These are phyloP conservation scores for Harmothoe impar DNA, from an alignment of 2,888 invertebrate genomes.

Conservation along the genomic window DNA sequence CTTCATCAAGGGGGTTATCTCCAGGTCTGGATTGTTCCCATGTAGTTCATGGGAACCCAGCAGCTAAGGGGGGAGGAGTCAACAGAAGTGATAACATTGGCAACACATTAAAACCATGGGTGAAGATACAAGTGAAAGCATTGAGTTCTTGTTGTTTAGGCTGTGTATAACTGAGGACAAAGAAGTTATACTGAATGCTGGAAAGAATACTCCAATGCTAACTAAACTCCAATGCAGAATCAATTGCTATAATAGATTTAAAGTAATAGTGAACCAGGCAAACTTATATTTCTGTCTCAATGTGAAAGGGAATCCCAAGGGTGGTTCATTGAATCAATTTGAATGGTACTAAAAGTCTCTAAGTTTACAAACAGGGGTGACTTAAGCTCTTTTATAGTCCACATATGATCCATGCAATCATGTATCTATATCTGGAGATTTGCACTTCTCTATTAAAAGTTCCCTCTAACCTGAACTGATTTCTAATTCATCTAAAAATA, in stretches of 20 bases:
- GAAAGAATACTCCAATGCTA: too few relatives aligned
- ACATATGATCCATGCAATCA: too few relatives aligned
- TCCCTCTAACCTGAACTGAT: too few relatives aligned
- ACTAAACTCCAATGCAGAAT: too few relatives aligned
- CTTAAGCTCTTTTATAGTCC: too few relatives aligned
- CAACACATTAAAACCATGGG: background rate
- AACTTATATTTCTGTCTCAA: slow-evolving; percentile 1
- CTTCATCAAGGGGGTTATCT: background rate
- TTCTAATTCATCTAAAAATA: too few relatives aligned
- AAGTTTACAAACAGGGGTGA: too few relatives aligned
- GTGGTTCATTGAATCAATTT: too few relatives aligned
- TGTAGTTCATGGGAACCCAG: background rate
- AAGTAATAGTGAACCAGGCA: background rate
- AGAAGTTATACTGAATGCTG: background rate
- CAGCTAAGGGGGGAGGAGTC: background rate
- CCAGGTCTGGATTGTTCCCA: background rate
- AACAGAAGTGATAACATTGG: background rate
- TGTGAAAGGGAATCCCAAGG: too few relatives aligned
- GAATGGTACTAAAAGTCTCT: too few relatives aligned
- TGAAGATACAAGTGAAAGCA: background rate
- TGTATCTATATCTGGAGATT: too few relatives aligned
- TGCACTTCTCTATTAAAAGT: too few relatives aligned
- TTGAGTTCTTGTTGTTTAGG: background rate
- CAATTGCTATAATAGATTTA: background rate
- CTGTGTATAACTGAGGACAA: background rate